Evolutionary conservation across 1,140 invertebrate genomes (phyloP).

Genomic region (Papilio machaon): DNA sequence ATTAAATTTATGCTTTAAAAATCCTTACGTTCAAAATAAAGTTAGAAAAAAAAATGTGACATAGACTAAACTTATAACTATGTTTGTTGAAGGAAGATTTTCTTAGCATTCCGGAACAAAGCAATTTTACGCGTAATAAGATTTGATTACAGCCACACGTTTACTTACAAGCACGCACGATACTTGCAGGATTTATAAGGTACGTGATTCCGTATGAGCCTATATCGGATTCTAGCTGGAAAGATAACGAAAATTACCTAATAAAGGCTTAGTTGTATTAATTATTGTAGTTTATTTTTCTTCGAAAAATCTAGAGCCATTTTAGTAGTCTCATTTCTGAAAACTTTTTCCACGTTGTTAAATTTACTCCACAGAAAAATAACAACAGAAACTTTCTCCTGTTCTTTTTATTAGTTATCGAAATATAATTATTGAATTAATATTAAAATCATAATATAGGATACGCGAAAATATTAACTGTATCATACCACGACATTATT

Average conservation of each 20-base stretch:
- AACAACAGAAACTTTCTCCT: no score
- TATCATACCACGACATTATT: neutral
- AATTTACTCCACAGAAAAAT: no score
- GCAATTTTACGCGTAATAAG: slow-evolving; percentile 26
- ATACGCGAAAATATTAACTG: neutral
- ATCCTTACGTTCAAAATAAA: no score
- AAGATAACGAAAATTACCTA: neutral
- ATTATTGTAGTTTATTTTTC: no score
- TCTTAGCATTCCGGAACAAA: slow-evolving; percentile 11
- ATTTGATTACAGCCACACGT: slow-evolving; percentile 21
- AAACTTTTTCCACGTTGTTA: no score
- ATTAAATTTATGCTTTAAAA: no score
- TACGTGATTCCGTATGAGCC: neutral
- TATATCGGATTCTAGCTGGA: neutral
- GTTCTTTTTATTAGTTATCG: neutral
- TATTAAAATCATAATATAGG: neutral
- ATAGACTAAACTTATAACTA: neutral
- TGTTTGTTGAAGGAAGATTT: slow-evolving; percentile 12
- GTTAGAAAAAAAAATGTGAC: neutral
- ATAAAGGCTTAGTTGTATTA: neutral
- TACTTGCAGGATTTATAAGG: slow-evolving; percentile 11
- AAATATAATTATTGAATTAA: neutral
- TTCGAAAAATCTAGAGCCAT: no score
- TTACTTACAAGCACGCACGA: slow-evolving; percentile 22
- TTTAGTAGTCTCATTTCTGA: no score